Evolutionary conservation across 64 coral and sea anemone species (phyloP).

Genomic region (Cladopsammia gracilis): DNA sequence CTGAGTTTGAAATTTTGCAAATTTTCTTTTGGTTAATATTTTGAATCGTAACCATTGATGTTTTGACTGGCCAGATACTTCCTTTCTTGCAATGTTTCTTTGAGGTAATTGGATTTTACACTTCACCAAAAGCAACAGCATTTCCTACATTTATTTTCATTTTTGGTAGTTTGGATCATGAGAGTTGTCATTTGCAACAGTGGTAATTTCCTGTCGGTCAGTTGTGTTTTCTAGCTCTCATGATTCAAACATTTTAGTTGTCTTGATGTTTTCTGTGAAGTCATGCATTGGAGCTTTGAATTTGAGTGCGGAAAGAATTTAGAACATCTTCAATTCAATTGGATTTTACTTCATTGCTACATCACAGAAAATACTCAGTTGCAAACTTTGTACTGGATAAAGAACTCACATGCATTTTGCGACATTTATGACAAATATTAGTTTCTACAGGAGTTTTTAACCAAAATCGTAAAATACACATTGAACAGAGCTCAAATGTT

Average conservation of each 20-base stretch:
- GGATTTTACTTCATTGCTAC: neutral
- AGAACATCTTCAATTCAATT: neutral
- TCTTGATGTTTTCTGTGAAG: neutral
- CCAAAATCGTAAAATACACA: too few relatives aligned
- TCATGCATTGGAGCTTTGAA: neutral
- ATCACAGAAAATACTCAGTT: neutral
- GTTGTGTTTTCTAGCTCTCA: neutral
- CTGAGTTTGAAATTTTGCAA: too few relatives aligned
- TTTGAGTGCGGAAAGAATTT: neutral
- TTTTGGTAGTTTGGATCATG: slow-evolving; percentile 36
- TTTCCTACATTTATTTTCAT: neutral
- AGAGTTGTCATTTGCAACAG: neutral
- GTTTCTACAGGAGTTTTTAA: too few relatives aligned
- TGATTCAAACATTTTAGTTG: slow-evolving; percentile 22
- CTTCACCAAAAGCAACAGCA: neutral
- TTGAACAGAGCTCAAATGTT: neutral
- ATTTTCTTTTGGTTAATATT: too few relatives aligned
- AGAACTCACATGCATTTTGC: neutral
- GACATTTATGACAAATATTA: neutral
- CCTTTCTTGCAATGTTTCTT: neutral
- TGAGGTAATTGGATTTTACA: neutral
- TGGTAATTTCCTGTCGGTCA: neutral
- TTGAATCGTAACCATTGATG: too few relatives aligned
- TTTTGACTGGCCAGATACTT: neutral
- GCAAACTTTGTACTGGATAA: neutral